phyloP scores from a whole-genome alignment of 2,113 vertebrate species.

The Poeciliopsis occidentalis region DNA sequence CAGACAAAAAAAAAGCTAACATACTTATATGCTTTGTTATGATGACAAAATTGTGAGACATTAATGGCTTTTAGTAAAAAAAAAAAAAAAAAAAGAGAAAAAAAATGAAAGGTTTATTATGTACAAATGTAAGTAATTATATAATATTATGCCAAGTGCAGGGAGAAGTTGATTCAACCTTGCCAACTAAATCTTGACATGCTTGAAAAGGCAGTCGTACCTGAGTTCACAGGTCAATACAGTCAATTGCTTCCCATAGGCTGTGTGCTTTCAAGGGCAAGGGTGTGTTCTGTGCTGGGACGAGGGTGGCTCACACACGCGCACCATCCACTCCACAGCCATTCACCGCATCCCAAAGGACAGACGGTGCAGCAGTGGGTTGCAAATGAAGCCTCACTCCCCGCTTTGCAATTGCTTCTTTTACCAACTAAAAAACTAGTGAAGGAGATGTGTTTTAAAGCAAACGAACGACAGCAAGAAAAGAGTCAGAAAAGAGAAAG shows the following conservation, averaged over 20 bases:
- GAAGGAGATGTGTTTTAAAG: conserved; percentile 18
- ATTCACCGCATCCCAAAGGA: conserved; percentile 49
- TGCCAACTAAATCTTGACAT: conserved; percentile 56
- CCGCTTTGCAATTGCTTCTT: neutral
- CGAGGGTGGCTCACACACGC: conserved; percentile 25
- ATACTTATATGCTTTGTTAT: too few species aligned
- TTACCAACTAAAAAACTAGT: conserved; percentile 5
- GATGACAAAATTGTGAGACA: too few species aligned
- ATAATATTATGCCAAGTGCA: neutral
- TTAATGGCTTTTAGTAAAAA: neutral
- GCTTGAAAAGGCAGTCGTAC: conserved; percentile 66
- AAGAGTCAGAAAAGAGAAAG: conserved; percentile 27
- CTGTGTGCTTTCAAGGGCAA: conserved; percentile 59
- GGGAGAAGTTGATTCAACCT: neutral
- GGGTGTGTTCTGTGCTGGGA: conserved; percentile 42
- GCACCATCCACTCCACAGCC: conserved; percentile 35
- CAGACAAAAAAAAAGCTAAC: too few species aligned
- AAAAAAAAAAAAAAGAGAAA: neutral
- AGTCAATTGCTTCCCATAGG: conserved; percentile 75
- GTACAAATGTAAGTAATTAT: neutral
- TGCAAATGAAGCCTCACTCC: conserved; percentile 28
- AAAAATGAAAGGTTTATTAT: neutral
- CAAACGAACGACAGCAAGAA: conserved; percentile 30
- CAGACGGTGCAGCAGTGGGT: neutral
- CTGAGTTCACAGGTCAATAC: conserved; percentile 66